phyloP scores from a whole-genome alignment of 2,797 vertebrate genomes.

The Labeo calbasu region DNA sequence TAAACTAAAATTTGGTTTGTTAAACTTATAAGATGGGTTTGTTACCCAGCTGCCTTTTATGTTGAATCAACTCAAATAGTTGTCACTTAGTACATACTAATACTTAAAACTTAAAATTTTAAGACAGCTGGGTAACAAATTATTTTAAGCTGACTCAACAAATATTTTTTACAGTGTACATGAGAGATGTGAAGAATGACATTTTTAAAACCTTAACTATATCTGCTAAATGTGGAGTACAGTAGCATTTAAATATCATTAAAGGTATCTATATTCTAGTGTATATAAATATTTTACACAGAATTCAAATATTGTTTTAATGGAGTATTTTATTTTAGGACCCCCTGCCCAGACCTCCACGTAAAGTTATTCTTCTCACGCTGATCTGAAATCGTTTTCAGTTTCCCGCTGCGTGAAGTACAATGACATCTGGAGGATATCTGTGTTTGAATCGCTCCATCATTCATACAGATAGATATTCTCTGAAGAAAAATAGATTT shows the following conservation, averaged over 20 bases:
- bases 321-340: not conserved
- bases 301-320: not conserved
- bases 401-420: slow-evolving; percentile 17
- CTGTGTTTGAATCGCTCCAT: slow-evolving; percentile 38
- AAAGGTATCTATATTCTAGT: not conserved
- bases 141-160: no score
- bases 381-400: not conserved
- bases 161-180: not conserved
- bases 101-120: no score
- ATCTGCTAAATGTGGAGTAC: not conserved
- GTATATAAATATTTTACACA: not conserved
- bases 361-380: not conserved
- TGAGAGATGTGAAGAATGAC: not conserved
- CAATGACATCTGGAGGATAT: slow-evolving; percentile 30
- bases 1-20: no score
- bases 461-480: slow-evolving; percentile 31
- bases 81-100: no score
- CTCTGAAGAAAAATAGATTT: slow-evolving; percentile 25
- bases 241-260: not conserved
- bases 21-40: no score
- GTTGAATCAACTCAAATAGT: no score
- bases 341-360: not conserved
- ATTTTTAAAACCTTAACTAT: not conserved
- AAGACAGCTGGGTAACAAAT: no score
- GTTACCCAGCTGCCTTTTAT: no score